These are phyloP conservation scores for Numenius arquata DNA, from an alignment of 2,113 vertebrate species.

Conservation along the genomic window DNA sequence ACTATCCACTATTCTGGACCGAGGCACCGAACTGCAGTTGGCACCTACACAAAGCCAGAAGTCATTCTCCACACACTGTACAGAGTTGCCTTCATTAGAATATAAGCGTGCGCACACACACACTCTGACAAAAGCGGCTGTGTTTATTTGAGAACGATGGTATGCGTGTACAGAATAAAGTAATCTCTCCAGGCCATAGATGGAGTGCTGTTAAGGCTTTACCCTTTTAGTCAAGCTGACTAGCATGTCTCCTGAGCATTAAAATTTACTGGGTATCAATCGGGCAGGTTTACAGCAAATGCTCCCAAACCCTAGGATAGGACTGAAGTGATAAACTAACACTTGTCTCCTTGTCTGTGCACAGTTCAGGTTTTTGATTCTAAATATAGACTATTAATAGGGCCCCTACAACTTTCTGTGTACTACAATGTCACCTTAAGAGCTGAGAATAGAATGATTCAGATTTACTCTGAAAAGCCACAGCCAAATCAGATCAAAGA, in stretches of 20 bases:
- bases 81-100: not conserved
- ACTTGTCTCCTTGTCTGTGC: not conserved
- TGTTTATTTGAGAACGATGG: slow-evolving; percentile 39
- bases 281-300: not conserved
- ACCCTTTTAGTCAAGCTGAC: slow-evolving; percentile 39
- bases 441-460: slow-evolving; percentile 59
- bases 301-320: not conserved
- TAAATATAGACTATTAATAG: not conserved
- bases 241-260: not conserved
- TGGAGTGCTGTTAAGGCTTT: slow-evolving; percentile 52
- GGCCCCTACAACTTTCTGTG: not conserved
- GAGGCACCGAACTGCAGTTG: not conserved
- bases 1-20: not conserved
- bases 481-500: slow-evolving; percentile 71
- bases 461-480: slow-evolving; percentile 65
- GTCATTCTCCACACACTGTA: slow-evolving; percentile 14
- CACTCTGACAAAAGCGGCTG: slow-evolving; percentile 10
- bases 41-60: slow-evolving; percentile 44
- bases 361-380: not conserved
- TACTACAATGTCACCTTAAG: slow-evolving; percentile 53
- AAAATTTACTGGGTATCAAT: not conserved
- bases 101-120: not conserved
- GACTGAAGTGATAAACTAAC: not conserved
- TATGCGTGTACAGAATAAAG: slow-evolving; percentile 40
- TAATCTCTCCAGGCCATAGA: slow-evolving; percentile 59